Base-by-base conservation (phyloP, 2,888 invertebrate genomes). In the Diloba caeruleocephala region DNA sequence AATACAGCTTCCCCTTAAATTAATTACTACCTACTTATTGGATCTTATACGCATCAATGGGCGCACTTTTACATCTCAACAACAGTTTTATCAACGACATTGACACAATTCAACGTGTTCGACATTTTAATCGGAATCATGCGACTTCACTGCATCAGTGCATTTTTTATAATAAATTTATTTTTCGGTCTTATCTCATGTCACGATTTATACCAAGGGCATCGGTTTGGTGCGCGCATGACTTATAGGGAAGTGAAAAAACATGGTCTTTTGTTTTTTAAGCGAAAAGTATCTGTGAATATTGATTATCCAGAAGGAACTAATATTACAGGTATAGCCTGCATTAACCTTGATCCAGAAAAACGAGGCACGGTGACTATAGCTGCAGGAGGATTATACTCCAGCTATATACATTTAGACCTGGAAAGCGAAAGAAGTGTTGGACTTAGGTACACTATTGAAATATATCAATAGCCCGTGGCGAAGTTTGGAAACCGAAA, bases 171-270 rank as follows among this genome's bases (percentile, higher is more conserved):
- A 37, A n/a, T 58, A 12, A 49, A 4, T 32, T 19, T 53, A 31
- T 9, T 52, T 26, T 49, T 58, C 21, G 44, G 36, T 10, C 7
- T 39, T 28, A 51, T 53, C 63, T 57, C 54, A 29, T 58, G 63
- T 1, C 43, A 41, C 41, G 78, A 77, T 57, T 48, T 74, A 1
- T 71, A 53, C 17, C 34, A 61, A 38, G 84, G 84, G 3, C 23
- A 73, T 9, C 75, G 81, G 33, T 85, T 82, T 50, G 78, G 81
- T 12, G 71, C 76, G 1, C 74, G 84, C 8, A 85, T 84, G 84
- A 77, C 84, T 0, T 84, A 82, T 17, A 58, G 10, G 6, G 75
- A 84, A 69, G 79, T 85, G 29, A 84, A 85, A 44, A 83, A 82
- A 46, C 78, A 79, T 9, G 84, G 83, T 2, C 42, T 85, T 2